Evolutionary conservation across 2,888 invertebrate genomes (phyloP).

Genomic region (Eumacrocentrus americanus): DNA sequence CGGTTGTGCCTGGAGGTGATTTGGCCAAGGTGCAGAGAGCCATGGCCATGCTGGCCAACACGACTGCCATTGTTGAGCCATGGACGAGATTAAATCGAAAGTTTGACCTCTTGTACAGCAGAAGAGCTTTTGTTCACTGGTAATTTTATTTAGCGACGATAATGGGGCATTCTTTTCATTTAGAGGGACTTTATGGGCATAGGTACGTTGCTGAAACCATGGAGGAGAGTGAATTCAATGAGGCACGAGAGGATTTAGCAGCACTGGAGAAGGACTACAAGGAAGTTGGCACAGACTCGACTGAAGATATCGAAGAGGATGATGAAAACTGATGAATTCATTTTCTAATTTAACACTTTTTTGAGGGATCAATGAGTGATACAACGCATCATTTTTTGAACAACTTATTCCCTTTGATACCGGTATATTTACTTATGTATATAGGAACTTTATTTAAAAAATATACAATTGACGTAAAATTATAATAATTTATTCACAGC

Average conservation of each 20-base stretch:
- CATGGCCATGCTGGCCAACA: conserved; percentile 63
- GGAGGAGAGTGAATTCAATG: conserved; percentile 52
- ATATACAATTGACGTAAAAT: not conserved
- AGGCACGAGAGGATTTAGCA: conserved; percentile 66
- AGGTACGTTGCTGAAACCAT: conserved; percentile 50
- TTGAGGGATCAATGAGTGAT: not conserved
- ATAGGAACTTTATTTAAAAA: not conserved
- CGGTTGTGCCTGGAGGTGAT: conserved; percentile 60
- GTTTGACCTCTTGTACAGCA: conserved; percentile 70
- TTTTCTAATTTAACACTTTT: not conserved
- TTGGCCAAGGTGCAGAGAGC: conserved; percentile 68
- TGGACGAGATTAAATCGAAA: conserved; percentile 70
- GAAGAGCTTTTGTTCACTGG: conserved; percentile 72
- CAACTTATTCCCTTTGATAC: not conserved
- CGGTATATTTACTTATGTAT: not conserved
- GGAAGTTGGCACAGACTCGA: conserved; percentile 87
- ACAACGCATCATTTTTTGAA: not conserved
- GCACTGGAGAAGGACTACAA: conserved; percentile 87
- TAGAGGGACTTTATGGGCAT: not conserved
- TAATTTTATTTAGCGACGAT: conserved; percentile 49
- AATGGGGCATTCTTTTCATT: not conserved
- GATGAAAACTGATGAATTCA: conserved; percentile 57
- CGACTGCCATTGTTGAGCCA: conserved; percentile 68
- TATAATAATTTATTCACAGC: no score
- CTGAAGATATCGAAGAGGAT: conserved; percentile 79